Percentiles rank a stretch among this genome's conserved stretches.
Evolutionary conservation across 2,113 vertebrate genomes (phyloP).

Genomic region (Carlito syrichta): DNA sequence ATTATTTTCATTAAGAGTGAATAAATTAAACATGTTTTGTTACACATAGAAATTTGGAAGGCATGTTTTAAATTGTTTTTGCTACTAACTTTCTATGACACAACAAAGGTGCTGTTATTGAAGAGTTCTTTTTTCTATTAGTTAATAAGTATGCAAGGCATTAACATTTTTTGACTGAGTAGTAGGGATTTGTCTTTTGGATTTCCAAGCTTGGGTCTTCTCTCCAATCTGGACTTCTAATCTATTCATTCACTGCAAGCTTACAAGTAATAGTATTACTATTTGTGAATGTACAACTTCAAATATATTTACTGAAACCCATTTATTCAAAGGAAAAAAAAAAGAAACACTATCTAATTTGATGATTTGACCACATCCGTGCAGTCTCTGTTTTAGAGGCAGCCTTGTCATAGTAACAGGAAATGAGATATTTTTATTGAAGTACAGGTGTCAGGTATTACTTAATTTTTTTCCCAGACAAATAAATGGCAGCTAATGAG

Average conservation of each 20-base stretch:
- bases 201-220: neutral
- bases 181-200: neutral
- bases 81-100: neutral
- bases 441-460: neutral
- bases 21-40: neutral
- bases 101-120: neutral
- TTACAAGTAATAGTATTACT: neutral
- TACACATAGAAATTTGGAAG: neutral
- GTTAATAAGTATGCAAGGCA: neutral
- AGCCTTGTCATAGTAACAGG: constrained; percentile 22
- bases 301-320: neutral
- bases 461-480: neutral
- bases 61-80: neutral
- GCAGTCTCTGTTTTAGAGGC: neutral
- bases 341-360: neutral
- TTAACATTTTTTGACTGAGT: neutral
- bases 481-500: neutral
- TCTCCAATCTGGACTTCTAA: neutral
- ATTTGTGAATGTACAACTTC: neutral
- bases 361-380: constrained; percentile 55
- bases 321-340: constrained; percentile 45
- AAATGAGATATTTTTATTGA: constrained; percentile 35
- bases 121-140: constrained; percentile 23
- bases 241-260: neutral
- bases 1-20: neutral